Conservation (phyloP, 2,888 invertebrate genomes). For the Hedychridium roseum region DNA sequence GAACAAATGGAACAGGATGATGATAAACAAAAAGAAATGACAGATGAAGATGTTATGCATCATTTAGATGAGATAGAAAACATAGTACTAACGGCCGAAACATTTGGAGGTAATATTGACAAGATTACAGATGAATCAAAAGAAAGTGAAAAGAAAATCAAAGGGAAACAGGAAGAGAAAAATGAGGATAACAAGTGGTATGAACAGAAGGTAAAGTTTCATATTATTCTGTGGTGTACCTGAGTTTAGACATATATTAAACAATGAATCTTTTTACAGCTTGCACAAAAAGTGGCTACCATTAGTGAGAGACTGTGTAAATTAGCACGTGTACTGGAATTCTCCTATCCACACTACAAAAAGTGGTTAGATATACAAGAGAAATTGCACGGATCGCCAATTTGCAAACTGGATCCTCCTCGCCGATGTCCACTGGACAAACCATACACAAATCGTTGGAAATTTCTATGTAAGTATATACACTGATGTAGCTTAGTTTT, state of each 20-base stretch:
- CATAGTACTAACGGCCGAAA: constrained; percentile 33
- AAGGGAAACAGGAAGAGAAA: background rate
- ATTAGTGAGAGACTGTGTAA: constrained; percentile 54
- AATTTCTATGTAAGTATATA: constrained; percentile 57
- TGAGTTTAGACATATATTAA: constrained; percentile 8
- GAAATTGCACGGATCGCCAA: constrained; percentile 43
- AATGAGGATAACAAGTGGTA: constrained; percentile 39
- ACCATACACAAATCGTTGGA: constrained; percentile 57
- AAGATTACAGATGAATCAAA: constrained; percentile 1
- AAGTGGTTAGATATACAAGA: constrained; percentile 53
- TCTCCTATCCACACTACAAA: constrained; percentile 55
- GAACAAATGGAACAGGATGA: too few relatives aligned
- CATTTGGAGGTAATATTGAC: background rate
- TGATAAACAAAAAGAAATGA: constrained; percentile 22
- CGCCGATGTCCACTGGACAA: constrained; percentile 48
- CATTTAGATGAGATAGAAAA: constrained; percentile 55
- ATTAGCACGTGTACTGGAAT: constrained; percentile 53
- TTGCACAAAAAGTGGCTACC: constrained; percentile 46
- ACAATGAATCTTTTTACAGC: constrained; percentile 36
- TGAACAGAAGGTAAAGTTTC: constrained; percentile 45
- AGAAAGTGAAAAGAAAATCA: constrained; percentile 1
- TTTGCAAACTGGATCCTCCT: constrained; percentile 53
- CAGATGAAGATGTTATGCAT: constrained; percentile 50
- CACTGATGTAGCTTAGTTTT: background rate
- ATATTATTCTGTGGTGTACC: constrained; percentile 3